Conservation (phyloP, 92 coral and sea anemone species). For the Zoanthus solanderi region DNA sequence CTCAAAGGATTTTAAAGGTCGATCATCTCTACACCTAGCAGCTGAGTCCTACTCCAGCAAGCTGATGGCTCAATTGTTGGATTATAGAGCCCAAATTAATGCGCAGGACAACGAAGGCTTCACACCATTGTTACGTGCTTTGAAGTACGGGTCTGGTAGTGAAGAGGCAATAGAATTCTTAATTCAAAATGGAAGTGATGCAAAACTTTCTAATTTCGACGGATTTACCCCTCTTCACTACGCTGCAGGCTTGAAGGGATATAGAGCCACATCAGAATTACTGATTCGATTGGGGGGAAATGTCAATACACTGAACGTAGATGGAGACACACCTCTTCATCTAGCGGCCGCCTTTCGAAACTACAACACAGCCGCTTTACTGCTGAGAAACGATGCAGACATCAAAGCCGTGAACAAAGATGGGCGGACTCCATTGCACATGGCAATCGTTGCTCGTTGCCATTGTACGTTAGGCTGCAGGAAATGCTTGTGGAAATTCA, state of each 20-base stretch:
- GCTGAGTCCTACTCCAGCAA: conserved; percentile 66
- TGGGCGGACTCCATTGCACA: conserved; percentile 69
- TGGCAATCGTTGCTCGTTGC: conserved; percentile 80
- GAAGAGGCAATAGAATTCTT: conserved; percentile 63
- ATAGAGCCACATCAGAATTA: conserved; percentile 67
- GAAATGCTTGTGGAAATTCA: conserved; percentile 85
- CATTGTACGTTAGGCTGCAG: conserved; percentile 85
- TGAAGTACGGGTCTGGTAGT: conserved; percentile 69
- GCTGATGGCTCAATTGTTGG: conserved; percentile 69
- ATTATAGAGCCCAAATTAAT: conserved; percentile 61
- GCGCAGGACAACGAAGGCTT: conserved; percentile 74
- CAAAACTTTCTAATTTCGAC: conserved; percentile 39
- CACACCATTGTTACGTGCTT: conserved; percentile 72
- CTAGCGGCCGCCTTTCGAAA: conserved; percentile 81
- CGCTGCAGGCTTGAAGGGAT: conserved; percentile 79
- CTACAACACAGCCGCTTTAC: conserved; percentile 74
- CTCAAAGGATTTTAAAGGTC: conserved; percentile 67
- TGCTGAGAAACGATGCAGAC: conserved; percentile 64
- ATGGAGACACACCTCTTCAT: conserved; percentile 77
- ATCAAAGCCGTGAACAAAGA: conserved; percentile 65
- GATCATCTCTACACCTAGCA: conserved; percentile 81
- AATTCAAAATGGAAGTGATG: conserved; percentile 69
- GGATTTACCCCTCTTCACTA: conserved; percentile 77
- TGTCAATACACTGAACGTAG: conserved; percentile 63
- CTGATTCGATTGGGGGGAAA: conserved; percentile 71